A percentile compares a stretch with the other conserved stretches of the same genome.
phyloP scores from a whole-genome alignment of 2,888 invertebrate genomes.

The Invenusta paracnida region DNA sequence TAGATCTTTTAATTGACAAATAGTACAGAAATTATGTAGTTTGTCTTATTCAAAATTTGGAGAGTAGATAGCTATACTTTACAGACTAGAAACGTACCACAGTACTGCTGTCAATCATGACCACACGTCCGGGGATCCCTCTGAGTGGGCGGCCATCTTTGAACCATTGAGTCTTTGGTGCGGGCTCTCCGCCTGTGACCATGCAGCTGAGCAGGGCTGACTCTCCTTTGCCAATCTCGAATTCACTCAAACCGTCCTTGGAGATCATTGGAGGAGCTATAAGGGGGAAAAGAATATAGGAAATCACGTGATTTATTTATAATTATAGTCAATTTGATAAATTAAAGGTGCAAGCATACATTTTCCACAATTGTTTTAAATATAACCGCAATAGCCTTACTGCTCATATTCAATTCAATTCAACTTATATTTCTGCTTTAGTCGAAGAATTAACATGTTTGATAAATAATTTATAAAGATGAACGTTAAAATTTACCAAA shows the following conservation, averaged over 20 bases:
- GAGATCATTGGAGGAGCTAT: constrained; percentile 36
- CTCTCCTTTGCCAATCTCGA: constrained; percentile 34
- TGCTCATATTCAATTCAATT: too few relatives aligned
- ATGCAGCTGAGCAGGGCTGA: constrained; percentile 25
- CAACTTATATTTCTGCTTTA: too few relatives aligned
- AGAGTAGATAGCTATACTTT: too few relatives aligned
- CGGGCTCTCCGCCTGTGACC: constrained; percentile 28
- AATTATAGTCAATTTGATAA: background rate
- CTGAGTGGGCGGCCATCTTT: constrained; percentile 43
- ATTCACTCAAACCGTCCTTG: constrained; percentile 34
- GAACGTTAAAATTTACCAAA: too few relatives aligned
- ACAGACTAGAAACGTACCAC: too few relatives aligned
- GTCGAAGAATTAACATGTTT: too few relatives aligned
- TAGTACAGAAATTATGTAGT: too few relatives aligned
- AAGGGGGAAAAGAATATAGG: background rate
- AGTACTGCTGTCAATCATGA: constrained; percentile 27
- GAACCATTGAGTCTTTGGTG: constrained; percentile 43
- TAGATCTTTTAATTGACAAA: too few relatives aligned
- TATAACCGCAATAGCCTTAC: too few relatives aligned
- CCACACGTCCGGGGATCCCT: constrained; percentile 31
- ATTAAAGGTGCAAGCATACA: background rate
- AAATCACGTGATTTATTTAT: background rate
- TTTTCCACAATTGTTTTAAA: too few relatives aligned
- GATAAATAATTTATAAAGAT: too few relatives aligned
- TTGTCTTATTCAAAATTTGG: too few relatives aligned